Percentiles rank a stretch among this genome's conserved stretches.
Conservation (phyloP, 2,113 vertebrate species). For the Raja brachyura region DNA sequence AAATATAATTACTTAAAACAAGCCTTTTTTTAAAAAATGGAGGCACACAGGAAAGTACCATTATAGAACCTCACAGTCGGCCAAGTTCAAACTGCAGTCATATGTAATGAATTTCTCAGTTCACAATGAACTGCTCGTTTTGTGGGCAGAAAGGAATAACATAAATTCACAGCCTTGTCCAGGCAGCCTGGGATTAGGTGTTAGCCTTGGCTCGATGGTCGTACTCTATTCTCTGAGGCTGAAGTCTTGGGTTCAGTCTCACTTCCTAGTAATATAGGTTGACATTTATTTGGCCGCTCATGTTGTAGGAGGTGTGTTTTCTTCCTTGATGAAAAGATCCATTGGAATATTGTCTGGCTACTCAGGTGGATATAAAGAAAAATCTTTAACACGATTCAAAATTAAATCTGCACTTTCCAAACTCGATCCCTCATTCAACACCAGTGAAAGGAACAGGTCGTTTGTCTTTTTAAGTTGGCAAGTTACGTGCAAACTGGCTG, state of each 20-base stretch:
- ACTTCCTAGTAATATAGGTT: not conserved
- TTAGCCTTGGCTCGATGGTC: not conserved
- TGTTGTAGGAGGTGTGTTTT: not conserved
- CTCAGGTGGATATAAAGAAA: not conserved
- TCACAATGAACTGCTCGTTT: slow-evolving; percentile 6
- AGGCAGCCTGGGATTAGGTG: slow-evolving; percentile 10
- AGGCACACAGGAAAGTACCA: not conserved
- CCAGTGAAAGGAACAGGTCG: not conserved
- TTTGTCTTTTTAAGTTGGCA: not conserved
- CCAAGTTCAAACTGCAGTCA: slow-evolving; percentile 7
- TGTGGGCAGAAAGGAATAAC: slow-evolving; percentile 13
- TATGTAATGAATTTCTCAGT: slow-evolving; percentile 13
- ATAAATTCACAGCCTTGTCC: slow-evolving; percentile 6
- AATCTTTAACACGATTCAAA: not conserved
- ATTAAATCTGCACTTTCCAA: not conserved
- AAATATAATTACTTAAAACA: not conserved
- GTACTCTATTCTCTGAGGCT: not conserved
- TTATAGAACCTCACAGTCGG: not conserved
- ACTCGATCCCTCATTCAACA: not conserved
- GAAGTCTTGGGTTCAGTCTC: not conserved
- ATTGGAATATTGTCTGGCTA: not conserved
- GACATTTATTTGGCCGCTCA: not conserved
- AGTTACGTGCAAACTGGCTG: not conserved
- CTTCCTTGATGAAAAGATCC: not conserved
- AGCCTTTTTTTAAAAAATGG: not conserved